These are phyloP conservation scores for Sminthurides bifidus DNA, from an alignment of 1,140 invertebrate species.

Conservation along the genomic window DNA sequence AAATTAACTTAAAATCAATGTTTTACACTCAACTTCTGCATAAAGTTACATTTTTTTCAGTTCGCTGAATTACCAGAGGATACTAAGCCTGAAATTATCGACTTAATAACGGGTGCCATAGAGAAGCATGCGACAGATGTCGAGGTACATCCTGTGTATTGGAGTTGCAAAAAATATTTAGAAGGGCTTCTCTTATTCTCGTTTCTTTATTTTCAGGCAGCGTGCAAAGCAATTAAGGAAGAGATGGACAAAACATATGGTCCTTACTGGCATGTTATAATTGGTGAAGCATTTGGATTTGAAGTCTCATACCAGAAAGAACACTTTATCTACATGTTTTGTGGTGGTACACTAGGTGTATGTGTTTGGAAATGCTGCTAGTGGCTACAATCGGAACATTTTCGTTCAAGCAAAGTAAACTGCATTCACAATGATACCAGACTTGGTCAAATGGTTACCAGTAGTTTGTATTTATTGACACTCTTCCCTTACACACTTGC, in stretches of 20 bases:
- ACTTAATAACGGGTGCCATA: slow-evolving; percentile 77
- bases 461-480: too few relatives aligned
- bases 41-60: slow-evolving; percentile 40
- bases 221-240: slow-evolving; percentile 82
- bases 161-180: background rate
- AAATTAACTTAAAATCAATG: background rate
- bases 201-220: slow-evolving; percentile 42
- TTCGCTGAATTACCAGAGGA: slow-evolving; percentile 82
- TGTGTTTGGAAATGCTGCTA: slow-evolving; percentile 28
- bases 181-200: background rate
- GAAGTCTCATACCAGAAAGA: slow-evolving; percentile 47
- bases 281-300: slow-evolving; percentile 48
- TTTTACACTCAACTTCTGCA: background rate
- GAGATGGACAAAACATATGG: slow-evolving; percentile 90
- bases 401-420: too few relatives aligned
- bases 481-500: too few relatives aligned
- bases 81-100: slow-evolving; percentile 75
- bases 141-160: slow-evolving; percentile 44
- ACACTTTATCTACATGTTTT: slow-evolving; percentile 48
- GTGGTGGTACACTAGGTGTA: slow-evolving; percentile 34
- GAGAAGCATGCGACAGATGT: slow-evolving; percentile 79
- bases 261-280: slow-evolving; percentile 50
- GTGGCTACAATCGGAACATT: too few relatives aligned
- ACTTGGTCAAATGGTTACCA: too few relatives aligned
- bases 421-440: too few relatives aligned